Percentiles rank a stretch among this genome's conserved stretches.
phyloP scores from a whole-genome alignment of 2,888 invertebrate genomes.

The Spialia ferax region DNA sequence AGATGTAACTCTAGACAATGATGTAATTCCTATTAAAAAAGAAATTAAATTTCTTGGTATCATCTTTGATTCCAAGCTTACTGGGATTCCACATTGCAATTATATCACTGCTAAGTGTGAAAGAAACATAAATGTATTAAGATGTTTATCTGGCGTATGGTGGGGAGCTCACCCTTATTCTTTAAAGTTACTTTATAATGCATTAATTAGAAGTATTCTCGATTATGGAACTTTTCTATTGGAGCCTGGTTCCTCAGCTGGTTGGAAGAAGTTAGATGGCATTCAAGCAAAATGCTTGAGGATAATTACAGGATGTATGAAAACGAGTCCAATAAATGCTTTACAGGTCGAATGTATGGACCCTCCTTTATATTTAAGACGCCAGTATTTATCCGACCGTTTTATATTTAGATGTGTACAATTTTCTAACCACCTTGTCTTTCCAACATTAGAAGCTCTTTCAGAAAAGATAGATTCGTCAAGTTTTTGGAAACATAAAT shows the following conservation, averaged over 20 bases:
- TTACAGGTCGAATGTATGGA: neutral
- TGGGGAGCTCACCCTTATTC: neutral
- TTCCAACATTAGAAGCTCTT: neutral
- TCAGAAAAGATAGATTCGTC: neutral
- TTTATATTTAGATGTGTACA: neutral
- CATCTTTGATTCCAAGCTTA: neutral
- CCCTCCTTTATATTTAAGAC: neutral
- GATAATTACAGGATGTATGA: neutral
- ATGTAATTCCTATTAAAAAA: neutral
- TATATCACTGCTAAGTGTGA: neutral
- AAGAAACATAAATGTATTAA: conserved; percentile 1
- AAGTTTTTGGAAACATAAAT: neutral
- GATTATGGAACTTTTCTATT: neutral
- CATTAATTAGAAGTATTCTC: neutral
- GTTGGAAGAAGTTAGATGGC: neutral
- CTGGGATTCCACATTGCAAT: neutral
- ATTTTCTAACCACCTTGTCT: neutral
- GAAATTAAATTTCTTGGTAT: neutral
- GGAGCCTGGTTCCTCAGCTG: neutral
- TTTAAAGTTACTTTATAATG: neutral
- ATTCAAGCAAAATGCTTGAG: neutral
- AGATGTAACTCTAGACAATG: too few species aligned
- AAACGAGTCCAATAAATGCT: neutral
- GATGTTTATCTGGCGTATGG: neutral
- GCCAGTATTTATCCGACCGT: neutral